Percentiles rank a stretch among this genome's conserved stretches.
Conservation (phyloP, 1,140 invertebrate genomes). For the Magallana ariakensis region DNA sequence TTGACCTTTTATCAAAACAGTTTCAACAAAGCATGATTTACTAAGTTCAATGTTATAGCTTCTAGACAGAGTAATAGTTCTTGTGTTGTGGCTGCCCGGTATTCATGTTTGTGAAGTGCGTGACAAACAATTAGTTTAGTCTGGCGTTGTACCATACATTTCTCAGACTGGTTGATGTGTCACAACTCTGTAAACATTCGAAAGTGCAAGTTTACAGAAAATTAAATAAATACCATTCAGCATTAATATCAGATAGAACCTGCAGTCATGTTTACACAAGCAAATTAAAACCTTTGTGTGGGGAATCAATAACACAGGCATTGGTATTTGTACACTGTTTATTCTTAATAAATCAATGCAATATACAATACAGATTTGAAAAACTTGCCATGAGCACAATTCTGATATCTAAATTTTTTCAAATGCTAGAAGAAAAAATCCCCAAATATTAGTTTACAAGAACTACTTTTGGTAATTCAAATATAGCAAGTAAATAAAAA, state of each 20-base stretch:
- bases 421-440: too few relatives aligned
- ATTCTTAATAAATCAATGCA: neutral
- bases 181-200: neutral
- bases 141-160: neutral
- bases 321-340: neutral
- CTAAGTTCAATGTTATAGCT: too few relatives aligned
- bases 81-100: too few relatives aligned
- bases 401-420: too few relatives aligned
- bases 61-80: too few relatives aligned
- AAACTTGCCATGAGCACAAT: too few relatives aligned
- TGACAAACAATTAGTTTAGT: neutral
- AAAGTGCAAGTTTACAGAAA: neutral
- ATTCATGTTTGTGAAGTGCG: too few relatives aligned
- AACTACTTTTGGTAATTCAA: too few relatives aligned
- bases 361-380: neutral
- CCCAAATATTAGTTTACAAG: too few relatives aligned
- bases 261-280: neutral
- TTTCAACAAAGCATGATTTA: too few relatives aligned
- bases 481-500: too few relatives aligned
- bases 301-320: neutral
- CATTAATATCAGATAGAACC: slow-evolving; percentile 11
- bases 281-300: slow-evolving; percentile 6
- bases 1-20: too few relatives aligned
- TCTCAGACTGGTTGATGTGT: neutral
- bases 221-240: neutral